Conservation (phyloP, 2,113 vertebrate species). For the Myocastor coypus region DNA sequence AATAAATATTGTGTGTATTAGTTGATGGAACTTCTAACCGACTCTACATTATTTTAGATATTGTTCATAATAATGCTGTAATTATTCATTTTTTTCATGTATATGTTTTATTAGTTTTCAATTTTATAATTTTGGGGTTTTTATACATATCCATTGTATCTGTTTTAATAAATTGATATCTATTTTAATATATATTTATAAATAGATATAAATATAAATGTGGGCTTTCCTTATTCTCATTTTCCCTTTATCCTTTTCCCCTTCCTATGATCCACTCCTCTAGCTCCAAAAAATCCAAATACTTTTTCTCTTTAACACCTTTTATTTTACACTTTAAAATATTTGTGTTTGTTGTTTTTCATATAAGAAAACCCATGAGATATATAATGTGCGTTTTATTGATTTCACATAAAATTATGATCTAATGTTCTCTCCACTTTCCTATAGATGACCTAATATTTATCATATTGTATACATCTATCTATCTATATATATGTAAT, state of each 20-base stretch:
- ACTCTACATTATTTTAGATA: neutral
- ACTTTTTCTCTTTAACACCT: neutral
- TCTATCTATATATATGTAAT: too few relatives aligned
- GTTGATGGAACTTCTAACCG: neutral
- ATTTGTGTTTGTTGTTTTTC: neutral
- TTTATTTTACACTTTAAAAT: neutral
- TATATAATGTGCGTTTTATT: neutral
- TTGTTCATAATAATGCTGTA: neutral
- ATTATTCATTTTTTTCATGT: neutral
- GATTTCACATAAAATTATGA: neutral
- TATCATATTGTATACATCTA: too few relatives aligned
- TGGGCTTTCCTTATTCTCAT: neutral
- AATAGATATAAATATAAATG: neutral
- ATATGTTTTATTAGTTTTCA: neutral
- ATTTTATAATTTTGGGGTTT: neutral
- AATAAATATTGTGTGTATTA: neutral
- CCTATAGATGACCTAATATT: neutral
- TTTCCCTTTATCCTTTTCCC: neutral
- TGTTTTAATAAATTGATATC: neutral
- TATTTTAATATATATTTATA: neutral
- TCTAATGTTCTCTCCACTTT: neutral
- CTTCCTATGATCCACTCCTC: neutral
- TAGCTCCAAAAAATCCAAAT: neutral
- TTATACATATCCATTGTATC: neutral
- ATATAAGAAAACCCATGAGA: neutral